phyloP scores from a whole-genome alignment of 2,113 vertebrate species.

The Eubucco bourcierii region DNA sequence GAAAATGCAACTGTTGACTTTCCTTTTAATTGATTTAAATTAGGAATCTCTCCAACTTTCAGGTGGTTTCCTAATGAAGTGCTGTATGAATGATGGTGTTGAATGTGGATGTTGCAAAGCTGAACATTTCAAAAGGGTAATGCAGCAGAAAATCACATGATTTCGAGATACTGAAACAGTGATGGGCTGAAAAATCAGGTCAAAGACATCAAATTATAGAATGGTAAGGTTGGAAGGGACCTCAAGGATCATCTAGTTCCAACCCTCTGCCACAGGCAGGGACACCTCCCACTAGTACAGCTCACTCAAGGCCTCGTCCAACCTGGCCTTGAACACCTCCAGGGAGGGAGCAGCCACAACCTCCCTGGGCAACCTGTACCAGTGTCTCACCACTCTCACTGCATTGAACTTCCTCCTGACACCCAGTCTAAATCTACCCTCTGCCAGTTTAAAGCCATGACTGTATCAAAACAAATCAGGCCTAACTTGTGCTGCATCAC shows the following conservation, averaged over 20 bases:
- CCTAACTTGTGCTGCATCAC: neutral
- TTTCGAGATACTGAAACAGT: neutral
- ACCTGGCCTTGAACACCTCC: too few species aligned
- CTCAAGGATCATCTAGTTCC: too few species aligned
- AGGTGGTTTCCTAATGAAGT: conserved; percentile 60
- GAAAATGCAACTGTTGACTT: conserved; percentile 57
- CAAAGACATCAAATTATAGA: neutral
- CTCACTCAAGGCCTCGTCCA: too few species aligned
- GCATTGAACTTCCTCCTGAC: too few species aligned
- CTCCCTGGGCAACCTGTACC: too few species aligned
- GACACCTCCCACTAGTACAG: too few species aligned
- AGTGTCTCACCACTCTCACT: too few species aligned
- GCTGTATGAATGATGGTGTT: neutral
- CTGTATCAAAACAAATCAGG: neutral
- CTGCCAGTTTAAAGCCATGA: too few species aligned
- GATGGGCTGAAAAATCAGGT: neutral
- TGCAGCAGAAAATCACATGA: conserved; percentile 1
- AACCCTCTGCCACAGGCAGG: too few species aligned
- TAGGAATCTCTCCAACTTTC: conserved; percentile 56
- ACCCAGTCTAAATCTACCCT: too few species aligned
- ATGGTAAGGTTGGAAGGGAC: too few species aligned
- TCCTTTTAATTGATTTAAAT: conserved; percentile 65
- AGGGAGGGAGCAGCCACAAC: too few species aligned
- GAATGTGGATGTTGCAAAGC: neutral
- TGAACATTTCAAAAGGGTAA: conserved; percentile 6